Evolutionary conservation across 2,888 invertebrate species (phyloP).

Genomic region (Uropetala carovei): DNA sequence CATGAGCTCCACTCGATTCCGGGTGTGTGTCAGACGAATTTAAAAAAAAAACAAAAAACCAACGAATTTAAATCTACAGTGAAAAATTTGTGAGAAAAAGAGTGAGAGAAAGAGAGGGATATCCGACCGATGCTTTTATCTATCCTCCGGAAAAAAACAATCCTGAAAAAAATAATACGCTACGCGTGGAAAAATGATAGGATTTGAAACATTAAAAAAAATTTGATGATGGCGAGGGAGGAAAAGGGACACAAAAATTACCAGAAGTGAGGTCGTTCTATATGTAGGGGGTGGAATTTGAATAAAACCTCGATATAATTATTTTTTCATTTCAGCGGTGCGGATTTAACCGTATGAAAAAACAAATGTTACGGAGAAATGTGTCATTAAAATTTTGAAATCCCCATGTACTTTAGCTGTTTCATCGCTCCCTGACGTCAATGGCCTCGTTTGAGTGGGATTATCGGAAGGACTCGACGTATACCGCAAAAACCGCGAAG

Average conservation of each 20-base stretch:
- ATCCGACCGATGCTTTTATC: neutral
- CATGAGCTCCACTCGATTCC: slow-evolving; percentile 48
- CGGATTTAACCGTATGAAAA: slow-evolving; percentile 15
- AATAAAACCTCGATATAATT: neutral
- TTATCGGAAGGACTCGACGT: slow-evolving; percentile 35
- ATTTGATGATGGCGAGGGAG: neutral
- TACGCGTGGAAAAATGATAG: neutral
- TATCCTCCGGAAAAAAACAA: neutral
- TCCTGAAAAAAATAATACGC: neutral
- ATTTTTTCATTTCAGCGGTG: neutral
- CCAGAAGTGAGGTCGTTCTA: neutral
- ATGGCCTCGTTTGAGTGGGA: slow-evolving; percentile 57
- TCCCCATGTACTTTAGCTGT: slow-evolving; percentile 48
- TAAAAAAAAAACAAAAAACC: slow-evolving; percentile 1
- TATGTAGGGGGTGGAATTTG: neutral
- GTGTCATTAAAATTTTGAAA: slow-evolving; percentile 46
- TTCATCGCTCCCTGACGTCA: slow-evolving; percentile 41
- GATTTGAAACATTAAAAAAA: neutral
- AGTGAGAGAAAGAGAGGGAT: neutral
- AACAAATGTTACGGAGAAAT: slow-evolving; percentile 8
- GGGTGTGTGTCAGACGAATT: slow-evolving; percentile 46
- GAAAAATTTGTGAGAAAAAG: neutral
- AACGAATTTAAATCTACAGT: neutral
- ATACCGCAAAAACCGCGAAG: slow-evolving; percentile 48
- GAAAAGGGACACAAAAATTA: neutral